Percentiles rank a stretch among this genome's conserved stretches.
These are phyloP conservation scores for Aurelia sp. DNA, from an alignment of 30 jellyfish, hydroid and myxozoan species.

Conservation along the genomic window DNA sequence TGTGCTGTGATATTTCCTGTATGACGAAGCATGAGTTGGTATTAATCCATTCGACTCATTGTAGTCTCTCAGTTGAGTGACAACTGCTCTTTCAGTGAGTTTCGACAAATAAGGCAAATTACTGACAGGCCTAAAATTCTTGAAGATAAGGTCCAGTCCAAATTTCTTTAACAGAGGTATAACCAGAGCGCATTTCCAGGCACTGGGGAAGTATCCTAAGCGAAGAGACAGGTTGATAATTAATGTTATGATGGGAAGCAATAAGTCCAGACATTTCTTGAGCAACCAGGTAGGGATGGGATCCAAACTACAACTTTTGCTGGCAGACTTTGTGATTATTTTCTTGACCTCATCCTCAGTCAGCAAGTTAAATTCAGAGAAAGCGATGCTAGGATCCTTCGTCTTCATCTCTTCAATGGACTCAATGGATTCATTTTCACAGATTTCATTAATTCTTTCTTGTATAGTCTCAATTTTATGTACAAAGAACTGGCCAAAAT, in stretches of 20 bases:
- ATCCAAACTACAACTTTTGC: constrained; percentile 36
- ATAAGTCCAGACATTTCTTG: background rate
- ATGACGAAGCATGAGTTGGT: constrained; percentile 34
- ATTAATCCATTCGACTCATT: constrained; percentile 24
- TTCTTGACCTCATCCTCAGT: constrained; percentile 53
- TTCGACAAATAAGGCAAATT: constrained; percentile 42
- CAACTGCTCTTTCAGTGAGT: constrained; percentile 38
- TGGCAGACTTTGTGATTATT: constrained; percentile 43
- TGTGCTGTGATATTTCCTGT: constrained; percentile 50
- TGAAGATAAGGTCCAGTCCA: constrained; percentile 42
- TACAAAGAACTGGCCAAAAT: constrained; percentile 38
- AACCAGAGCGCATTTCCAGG: constrained; percentile 51
- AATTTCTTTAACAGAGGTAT: constrained; percentile 33
- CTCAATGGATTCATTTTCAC: constrained; percentile 7
- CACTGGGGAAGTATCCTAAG: constrained; percentile 37
- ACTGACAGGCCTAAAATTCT: constrained; percentile 58
- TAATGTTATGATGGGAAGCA: no score
- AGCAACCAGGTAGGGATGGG: constrained; percentile 55
- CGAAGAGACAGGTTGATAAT: constrained; percentile 1
- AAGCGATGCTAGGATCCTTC: background rate
- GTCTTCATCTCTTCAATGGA: constrained; percentile 11
- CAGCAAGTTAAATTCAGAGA: constrained; percentile 30
- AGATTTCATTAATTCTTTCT: constrained; percentile 17
- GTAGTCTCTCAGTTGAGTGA: constrained; percentile 15
- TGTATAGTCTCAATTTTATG: constrained; percentile 48